These are phyloP conservation scores for Trissolcus basalis DNA, from an alignment of 1,140 invertebrate genomes.

Conservation along the genomic window DNA sequence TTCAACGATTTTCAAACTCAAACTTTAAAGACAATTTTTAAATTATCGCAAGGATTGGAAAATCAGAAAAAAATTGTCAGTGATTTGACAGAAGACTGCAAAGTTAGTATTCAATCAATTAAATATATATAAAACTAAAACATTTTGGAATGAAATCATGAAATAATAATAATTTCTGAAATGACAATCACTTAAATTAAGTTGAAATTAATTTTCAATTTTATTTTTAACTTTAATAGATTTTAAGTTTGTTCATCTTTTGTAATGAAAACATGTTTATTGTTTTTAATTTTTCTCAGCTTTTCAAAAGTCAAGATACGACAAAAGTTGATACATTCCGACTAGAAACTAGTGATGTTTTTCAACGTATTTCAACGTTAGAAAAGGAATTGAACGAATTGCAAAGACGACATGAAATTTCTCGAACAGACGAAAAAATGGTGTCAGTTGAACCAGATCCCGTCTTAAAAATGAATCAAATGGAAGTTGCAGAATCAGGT, in stretches of 20 bases:
- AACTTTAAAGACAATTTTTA: constrained; percentile 58
- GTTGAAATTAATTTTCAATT: too few species aligned
- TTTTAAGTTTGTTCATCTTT: too few species aligned
- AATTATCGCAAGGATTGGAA: constrained; percentile 59
- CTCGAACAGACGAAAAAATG: too few species aligned
- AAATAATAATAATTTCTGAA: too few species aligned
- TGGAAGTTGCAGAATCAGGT: constrained; percentile 57
- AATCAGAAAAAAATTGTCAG: constrained; percentile 58
- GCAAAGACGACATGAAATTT: too few species aligned
- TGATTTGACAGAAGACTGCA: constrained; percentile 62
- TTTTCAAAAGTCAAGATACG: constrained; percentile 47
- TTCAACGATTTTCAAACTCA: constrained; percentile 33
- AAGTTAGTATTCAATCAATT: constrained; percentile 56
- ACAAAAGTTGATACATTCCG: constrained; percentile 63
- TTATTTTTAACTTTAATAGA: too few species aligned
- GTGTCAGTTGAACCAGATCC: constrained; percentile 28
- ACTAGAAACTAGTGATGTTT: constrained; percentile 61
- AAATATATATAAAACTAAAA: constrained; percentile 1
- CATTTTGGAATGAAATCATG: too few species aligned
- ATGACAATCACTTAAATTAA: too few species aligned
- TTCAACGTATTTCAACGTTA: constrained; percentile 60
- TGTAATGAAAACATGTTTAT: too few species aligned
- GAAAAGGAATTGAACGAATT: constrained; percentile 62
- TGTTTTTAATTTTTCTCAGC: too few species aligned
- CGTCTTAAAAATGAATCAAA: not conserved